These are phyloP conservation scores for Timema cristinae DNA, from an alignment of 2,888 invertebrate genomes.

Conservation along the genomic window DNA sequence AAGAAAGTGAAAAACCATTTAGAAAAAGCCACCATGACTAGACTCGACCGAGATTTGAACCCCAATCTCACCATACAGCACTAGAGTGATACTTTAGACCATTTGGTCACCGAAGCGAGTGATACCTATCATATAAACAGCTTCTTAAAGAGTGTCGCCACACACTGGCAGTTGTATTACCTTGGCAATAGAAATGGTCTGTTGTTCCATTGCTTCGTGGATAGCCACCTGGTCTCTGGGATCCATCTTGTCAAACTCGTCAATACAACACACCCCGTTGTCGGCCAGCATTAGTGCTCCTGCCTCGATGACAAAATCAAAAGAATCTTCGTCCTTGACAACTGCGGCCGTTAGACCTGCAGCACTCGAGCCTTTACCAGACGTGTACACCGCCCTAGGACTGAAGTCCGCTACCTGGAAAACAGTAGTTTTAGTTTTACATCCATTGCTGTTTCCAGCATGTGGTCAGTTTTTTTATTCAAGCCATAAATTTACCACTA, in stretches of 20 bases:
- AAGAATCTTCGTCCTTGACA: constrained; percentile 94
- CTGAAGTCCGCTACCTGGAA: constrained; percentile 76
- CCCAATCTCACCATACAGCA: too few relatives aligned
- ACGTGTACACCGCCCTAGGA: constrained; percentile 96
- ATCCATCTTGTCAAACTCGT: constrained; percentile 99
- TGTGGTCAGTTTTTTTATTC: too few relatives aligned
- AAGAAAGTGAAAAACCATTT: too few relatives aligned
- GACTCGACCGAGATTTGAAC: too few relatives aligned
- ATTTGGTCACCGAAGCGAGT: too few relatives aligned
- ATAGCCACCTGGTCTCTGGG: constrained; percentile 96
- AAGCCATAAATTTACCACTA: too few relatives aligned
- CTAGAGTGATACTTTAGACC: too few relatives aligned
- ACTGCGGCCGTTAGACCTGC: constrained; percentile 99
- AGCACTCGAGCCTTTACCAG: constrained; percentile 96
- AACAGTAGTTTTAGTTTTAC: not conserved
- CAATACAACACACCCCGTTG: constrained; percentile 97
- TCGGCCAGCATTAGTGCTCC: constrained; percentile 98
- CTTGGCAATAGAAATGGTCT: constrained; percentile 98
- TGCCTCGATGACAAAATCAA: constrained; percentile 98
- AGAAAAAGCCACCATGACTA: too few relatives aligned
- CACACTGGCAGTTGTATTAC: constrained; percentile 43
- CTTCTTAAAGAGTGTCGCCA: too few relatives aligned
- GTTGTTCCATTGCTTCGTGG: constrained; percentile 99
- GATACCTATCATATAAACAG: too few relatives aligned
- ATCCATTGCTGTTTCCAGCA: too few relatives aligned